Percentiles rank a stretch among this genome's conserved stretches.
These are phyloP conservation scores for Rhingia rostrata DNA, from an alignment of 2,888 invertebrate genomes.

Conservation along the genomic window DNA sequence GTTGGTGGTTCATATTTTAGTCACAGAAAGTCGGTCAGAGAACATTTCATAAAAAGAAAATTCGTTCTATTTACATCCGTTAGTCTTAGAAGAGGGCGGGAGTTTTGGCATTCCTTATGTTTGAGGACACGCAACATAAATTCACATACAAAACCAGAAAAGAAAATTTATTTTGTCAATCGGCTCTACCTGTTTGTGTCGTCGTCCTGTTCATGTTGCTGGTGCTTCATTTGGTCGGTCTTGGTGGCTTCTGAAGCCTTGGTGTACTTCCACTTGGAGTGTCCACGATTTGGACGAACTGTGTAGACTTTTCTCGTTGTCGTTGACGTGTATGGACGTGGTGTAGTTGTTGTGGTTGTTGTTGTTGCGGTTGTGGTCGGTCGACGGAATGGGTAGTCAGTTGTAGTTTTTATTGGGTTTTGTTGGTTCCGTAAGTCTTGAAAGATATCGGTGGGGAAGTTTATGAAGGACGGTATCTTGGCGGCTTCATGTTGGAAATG, in stretches of 20 bases:
- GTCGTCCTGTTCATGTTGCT: conserved; percentile 68
- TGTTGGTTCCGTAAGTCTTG: conserved; percentile 80
- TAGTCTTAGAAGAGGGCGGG: conserved; percentile 42
- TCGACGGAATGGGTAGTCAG: conserved; percentile 35
- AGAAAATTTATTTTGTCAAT: conserved; percentile 24
- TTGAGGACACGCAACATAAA: conserved; percentile 62
- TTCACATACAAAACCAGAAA: conserved; percentile 59
- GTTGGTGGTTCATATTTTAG: conserved; percentile 47
- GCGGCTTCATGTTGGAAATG: conserved; percentile 77
- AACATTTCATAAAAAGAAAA: conserved; percentile 13
- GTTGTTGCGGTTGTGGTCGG: conserved; percentile 81
- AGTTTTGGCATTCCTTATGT: conserved; percentile 56
- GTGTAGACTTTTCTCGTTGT: conserved; percentile 82
- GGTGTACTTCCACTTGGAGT: conserved; percentile 83
- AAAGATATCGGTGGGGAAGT: conserved; percentile 82
- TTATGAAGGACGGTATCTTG: conserved; percentile 81
- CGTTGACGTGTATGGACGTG: conserved; percentile 81
- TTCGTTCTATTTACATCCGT: conserved; percentile 64
- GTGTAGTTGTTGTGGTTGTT: conserved; percentile 74
- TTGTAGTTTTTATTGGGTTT: conserved; percentile 67
- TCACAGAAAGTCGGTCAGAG: conserved; percentile 64
- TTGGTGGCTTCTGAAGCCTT: conserved; percentile 81
- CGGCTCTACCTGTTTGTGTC: conserved; percentile 66
- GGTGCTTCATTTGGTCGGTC: conserved; percentile 77
- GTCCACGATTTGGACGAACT: conserved; percentile 83